Percentiles rank a stretch among this genome's conserved stretches.
Conservation (phyloP, 2,888 invertebrate genomes). For the Dichetophora obliterata region DNA sequence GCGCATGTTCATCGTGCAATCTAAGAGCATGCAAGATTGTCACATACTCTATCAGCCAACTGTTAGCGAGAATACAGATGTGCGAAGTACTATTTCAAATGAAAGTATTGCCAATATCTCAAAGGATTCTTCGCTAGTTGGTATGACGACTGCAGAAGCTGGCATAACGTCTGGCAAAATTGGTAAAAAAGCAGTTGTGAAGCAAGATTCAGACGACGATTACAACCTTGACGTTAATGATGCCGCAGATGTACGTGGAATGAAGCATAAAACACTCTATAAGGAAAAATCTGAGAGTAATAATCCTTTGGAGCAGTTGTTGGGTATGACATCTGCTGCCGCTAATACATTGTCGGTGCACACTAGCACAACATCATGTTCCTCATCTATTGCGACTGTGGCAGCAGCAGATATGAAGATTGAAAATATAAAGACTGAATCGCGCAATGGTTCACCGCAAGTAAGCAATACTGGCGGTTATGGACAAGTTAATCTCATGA, state of each 20-base stretch:
- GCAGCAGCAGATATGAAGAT: slow-evolving; percentile 56
- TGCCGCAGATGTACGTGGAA: slow-evolving; percentile 10
- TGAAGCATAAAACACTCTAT: slow-evolving; percentile 42
- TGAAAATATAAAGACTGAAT: slow-evolving; percentile 55
- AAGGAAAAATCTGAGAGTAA: slow-evolving; percentile 51
- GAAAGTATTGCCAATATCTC: slow-evolving; percentile 41
- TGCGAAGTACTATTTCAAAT: slow-evolving; percentile 57
- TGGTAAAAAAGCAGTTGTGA: neutral
- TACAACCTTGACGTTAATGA: slow-evolving; percentile 29
- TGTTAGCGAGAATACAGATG: slow-evolving; percentile 58
- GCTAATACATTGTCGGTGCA: slow-evolving; percentile 43
- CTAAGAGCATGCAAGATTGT: slow-evolving; percentile 86
- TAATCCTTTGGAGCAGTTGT: slow-evolving; percentile 56
- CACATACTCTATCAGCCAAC: slow-evolving; percentile 75
- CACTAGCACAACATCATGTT: slow-evolving; percentile 34
- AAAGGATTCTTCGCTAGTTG: slow-evolving; percentile 36
- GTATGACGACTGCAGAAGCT: neutral
- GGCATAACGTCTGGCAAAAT: no score
- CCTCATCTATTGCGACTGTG: slow-evolving; percentile 55
- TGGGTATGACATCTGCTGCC: slow-evolving; percentile 53
- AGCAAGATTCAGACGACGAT: slow-evolving; percentile 19
- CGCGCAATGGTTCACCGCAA: slow-evolving; percentile 60
- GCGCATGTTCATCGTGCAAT: slow-evolving; percentile 84
- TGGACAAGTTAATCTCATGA: slow-evolving; percentile 80
- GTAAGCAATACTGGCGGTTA: slow-evolving; percentile 54